Evolutionary conservation across 2,113 vertebrate genomes (phyloP).

Genomic region (Charadrius vociferus): DNA sequence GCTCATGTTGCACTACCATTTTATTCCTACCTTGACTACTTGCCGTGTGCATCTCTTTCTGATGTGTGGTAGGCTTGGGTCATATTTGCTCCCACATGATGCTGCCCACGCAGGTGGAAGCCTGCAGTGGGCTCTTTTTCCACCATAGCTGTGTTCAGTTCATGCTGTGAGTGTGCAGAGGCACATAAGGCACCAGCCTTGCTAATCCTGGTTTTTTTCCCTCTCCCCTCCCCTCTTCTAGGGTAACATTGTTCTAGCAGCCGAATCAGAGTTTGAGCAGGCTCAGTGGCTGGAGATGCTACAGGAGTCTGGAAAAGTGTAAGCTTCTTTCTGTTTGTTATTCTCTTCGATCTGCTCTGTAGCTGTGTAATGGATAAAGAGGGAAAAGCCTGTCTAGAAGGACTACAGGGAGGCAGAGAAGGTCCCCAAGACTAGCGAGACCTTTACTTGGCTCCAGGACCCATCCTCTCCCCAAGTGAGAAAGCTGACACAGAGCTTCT

Average conservation of each 20-base stretch:
- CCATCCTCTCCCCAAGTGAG: background rate
- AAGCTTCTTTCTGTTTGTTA: constrained; percentile 52
- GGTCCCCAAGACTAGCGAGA: background rate
- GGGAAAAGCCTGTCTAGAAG: background rate
- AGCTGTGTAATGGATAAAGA: background rate
- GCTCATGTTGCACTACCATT: background rate
- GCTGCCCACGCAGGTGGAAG: background rate
- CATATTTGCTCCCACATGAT: rapidly evolving
- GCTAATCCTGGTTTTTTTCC: background rate
- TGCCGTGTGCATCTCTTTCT: background rate
- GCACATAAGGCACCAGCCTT: background rate
- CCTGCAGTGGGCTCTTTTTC: background rate
- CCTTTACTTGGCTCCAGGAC: background rate
- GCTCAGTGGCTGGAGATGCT: constrained; percentile 95
- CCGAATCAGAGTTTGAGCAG: constrained; percentile 91
- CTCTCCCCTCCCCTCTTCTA: constrained; percentile 61
- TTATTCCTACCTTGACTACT: background rate
- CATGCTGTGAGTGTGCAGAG: background rate
- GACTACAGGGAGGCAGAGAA: background rate
- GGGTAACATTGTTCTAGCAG: constrained; percentile 92
- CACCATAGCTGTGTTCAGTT: background rate
- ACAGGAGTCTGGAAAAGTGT: constrained; percentile 98
- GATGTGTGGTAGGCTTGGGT: background rate
- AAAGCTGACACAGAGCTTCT: background rate
- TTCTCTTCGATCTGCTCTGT: background rate